Percentiles rank a stretch among this genome's conserved stretches.
phyloP scores from a whole-genome alignment of 2,797 vertebrate species.

The Perdix hodgsoniae region DNA sequence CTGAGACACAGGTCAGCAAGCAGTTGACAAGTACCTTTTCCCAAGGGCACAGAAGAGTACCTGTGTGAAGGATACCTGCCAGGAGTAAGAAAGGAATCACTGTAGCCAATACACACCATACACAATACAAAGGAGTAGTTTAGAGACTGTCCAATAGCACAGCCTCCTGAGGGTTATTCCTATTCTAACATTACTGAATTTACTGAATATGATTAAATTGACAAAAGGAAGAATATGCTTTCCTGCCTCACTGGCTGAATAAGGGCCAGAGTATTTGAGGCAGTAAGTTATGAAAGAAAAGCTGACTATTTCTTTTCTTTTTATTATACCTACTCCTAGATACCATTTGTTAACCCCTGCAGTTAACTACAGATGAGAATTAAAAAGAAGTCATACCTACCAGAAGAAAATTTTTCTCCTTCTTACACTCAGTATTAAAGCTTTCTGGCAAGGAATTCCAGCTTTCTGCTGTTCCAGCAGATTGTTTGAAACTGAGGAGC shows the following conservation, averaged over 20 bases:
- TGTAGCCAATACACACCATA: neutral
- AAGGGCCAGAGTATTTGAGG: neutral
- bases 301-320: neutral
- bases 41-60: neutral
- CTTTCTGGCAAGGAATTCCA: neutral
- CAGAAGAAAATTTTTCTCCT: neutral
- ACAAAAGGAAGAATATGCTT: neutral
- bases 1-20: neutral
- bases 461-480: neutral
- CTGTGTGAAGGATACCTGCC: neutral
- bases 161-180: neutral
- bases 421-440: neutral
- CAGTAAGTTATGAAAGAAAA: neutral
- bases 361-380: neutral
- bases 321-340: neutral
- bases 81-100: neutral
- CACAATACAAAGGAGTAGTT: neutral
- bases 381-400: neutral
- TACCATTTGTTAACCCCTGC: neutral
- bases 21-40: neutral
- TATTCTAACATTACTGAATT: neutral
- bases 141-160: accelerated
- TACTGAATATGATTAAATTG: neutral
- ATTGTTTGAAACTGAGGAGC: neutral
- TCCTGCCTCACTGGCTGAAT: neutral